Evolutionary conservation across 2,113 vertebrate genomes (phyloP), one percentile per base, ranked within the genome.

Genomic region (Eublepharis macularius): DNA sequence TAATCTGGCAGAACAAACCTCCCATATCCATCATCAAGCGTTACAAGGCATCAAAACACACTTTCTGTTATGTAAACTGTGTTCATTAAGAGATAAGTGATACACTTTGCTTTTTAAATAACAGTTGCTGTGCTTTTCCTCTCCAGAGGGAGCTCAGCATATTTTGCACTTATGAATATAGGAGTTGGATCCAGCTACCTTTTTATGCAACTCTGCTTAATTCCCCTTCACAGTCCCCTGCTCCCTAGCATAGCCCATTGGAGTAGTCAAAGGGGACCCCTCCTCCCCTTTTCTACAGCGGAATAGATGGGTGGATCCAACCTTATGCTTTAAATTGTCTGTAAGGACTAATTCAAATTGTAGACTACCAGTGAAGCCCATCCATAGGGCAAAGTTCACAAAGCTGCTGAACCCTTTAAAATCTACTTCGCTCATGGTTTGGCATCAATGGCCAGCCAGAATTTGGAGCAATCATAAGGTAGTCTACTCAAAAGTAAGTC

Each of bases 1-100:
- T 92, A 90, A 88, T 92, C 43, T 86, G n/a, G 49, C 72, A 77
- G 24, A 93, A 89, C 76, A 82, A 85, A 86, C 54, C 75, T 87
- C 74, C 83, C 11, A 17, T 69, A 32, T 80, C 72, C 86, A 88
- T 90, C 84, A 88, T 85, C 72, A 91, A 47, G 68, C 63, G 41
- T 93, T 89, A 78, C n/a, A 26, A 8, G 34, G 83, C 92, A 86
- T 94, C 84, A 36, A 39, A 45, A 26, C 29, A 82, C 76, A 66
- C 86, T 95, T 93, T 72, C 51, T 84, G 86, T 88, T 81, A 82
- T 26, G 26, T 89, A 89, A 82, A 89, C 81, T 54, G 79, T 16
- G 29, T 86, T 89, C 86, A 83, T 91, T 82, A 80, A 86, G 32
- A 72, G 0, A 41, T 72, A 34, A 78, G 57, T 34, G n/a, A 26